These are phyloP conservation scores for Thaumetopoea pityocampa DNA, from an alignment of 1,140 invertebrate species.

Conservation along the genomic window DNA sequence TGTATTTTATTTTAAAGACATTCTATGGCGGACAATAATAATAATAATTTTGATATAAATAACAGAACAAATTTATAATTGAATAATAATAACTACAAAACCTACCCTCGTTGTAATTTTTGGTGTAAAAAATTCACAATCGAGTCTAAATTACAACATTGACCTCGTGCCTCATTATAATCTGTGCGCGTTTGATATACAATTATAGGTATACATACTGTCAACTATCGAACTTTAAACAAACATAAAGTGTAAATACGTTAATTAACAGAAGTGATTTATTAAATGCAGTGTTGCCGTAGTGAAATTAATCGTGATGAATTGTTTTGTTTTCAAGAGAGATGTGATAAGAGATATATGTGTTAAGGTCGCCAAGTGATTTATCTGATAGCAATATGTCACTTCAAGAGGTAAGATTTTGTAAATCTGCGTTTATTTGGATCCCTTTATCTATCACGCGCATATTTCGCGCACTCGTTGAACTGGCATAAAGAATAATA, in stretches of 20 bases:
- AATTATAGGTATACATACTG: slow-evolving; percentile 7
- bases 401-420: slow-evolving; percentile 56
- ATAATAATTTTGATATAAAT: slow-evolving; percentile 3
- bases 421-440: slow-evolving; percentile 5
- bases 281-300: slow-evolving; percentile 16
- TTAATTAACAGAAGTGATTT: neutral
- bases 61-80: too few relatives aligned
- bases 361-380: slow-evolving; percentile 36
- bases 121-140: too few relatives aligned
- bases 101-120: too few relatives aligned
- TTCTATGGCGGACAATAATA: slow-evolving; percentile 7
- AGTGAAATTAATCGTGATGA: slow-evolving; percentile 29
- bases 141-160: too few relatives aligned
- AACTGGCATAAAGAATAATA: too few relatives aligned
- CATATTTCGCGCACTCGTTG: too few relatives aligned
- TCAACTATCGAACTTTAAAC: too few relatives aligned
- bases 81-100: too few relatives aligned
- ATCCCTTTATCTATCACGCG: too few relatives aligned
- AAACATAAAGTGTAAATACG: slow-evolving; percentile 1
- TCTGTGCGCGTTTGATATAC: too few relatives aligned
- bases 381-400: slow-evolving; percentile 48
- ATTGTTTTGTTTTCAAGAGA: slow-evolving; percentile 26
- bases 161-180: too few relatives aligned
- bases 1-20: slow-evolving; percentile 32
- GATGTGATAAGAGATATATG: slow-evolving; percentile 49